A percentile compares a stretch with the other conserved stretches of the same genome.
phyloP scores from a whole-genome alignment of 2,888 invertebrate species.

The Meta bourneti region DNA sequence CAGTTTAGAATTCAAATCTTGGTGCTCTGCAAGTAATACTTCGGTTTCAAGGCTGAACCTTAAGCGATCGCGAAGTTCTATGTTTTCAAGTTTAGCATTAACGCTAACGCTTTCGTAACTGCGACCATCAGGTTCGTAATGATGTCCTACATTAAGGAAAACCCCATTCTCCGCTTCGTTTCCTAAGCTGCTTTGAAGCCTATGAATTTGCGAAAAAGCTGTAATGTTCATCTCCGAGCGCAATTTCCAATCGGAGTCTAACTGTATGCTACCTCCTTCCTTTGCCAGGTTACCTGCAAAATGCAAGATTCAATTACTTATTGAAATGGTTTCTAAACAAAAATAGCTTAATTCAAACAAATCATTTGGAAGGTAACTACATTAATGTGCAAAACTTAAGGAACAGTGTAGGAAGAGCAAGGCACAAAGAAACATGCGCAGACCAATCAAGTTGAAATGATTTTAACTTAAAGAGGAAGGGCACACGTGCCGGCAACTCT shows the following conservation, averaged over 20 bases:
- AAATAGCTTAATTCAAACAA: too few species aligned
- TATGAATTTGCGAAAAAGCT: slow-evolving; percentile 62
- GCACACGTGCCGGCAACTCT: too few species aligned
- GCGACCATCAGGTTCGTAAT: slow-evolving; percentile 61
- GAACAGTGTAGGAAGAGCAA: too few species aligned
- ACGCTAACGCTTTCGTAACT: slow-evolving; percentile 68
- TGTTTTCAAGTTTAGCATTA: slow-evolving; percentile 48
- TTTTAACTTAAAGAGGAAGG: too few species aligned
- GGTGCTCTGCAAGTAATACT: slow-evolving; percentile 65
- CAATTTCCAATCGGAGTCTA: slow-evolving; percentile 52
- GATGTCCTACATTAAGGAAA: slow-evolving; percentile 43
- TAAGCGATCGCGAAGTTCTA: slow-evolving; percentile 50
- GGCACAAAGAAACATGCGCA: too few species aligned
- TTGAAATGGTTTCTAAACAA: too few species aligned
- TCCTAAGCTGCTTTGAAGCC: slow-evolving; percentile 37
- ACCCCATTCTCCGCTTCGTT: slow-evolving; percentile 45
- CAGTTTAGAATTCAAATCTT: slow-evolving; percentile 54
- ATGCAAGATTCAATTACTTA: background rate
- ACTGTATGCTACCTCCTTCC: slow-evolving; percentile 42
- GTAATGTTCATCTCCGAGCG: slow-evolving; percentile 45
- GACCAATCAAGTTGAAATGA: too few species aligned
- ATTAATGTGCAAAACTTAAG: too few species aligned
- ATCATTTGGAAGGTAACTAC: too few species aligned
- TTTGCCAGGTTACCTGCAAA: slow-evolving; percentile 62
- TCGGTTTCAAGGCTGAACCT: slow-evolving; percentile 48